Conservation (phyloP, 2,797 vertebrate genomes). For the Epinephelus malabaricus region DNA sequence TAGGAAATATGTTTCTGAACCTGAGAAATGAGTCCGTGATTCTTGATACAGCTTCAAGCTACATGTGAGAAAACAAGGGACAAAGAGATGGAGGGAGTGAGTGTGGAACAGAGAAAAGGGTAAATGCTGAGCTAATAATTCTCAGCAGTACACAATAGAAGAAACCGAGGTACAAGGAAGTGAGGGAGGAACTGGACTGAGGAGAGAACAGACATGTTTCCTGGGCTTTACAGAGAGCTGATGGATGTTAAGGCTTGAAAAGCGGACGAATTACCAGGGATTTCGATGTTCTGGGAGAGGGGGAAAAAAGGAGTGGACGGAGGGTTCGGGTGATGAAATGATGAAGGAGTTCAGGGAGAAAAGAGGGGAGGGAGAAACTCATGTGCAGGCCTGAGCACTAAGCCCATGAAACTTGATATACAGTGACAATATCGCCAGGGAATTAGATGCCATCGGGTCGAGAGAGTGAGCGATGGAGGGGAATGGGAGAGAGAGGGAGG, state of each 20-base stretch:
- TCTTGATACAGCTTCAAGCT: neutral
- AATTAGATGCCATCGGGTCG: conserved; percentile 50
- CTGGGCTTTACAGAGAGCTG: conserved; percentile 11
- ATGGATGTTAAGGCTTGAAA: conserved; percentile 5
- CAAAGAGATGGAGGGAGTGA: neutral
- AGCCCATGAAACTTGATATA: conserved; percentile 57
- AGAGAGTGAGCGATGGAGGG: conserved; percentile 36
- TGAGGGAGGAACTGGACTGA: neutral
- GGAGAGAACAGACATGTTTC: conserved; percentile 9
- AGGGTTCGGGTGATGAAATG: conserved; percentile 18
- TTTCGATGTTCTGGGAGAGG: conserved; percentile 11
- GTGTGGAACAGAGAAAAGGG: neutral
- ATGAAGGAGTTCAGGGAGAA: conserved; percentile 11
- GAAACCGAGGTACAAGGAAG: neutral
- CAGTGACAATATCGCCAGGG: conserved; percentile 36
- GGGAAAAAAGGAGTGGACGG: neutral
- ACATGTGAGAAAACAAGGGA: neutral
- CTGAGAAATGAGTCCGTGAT: neutral
- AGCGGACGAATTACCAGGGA: conserved; percentile 11
- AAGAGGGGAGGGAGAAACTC: neutral
- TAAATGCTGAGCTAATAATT: neutral
- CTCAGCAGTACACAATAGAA: neutral
- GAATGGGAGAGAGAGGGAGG: conserved; percentile 1
- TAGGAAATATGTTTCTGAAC: neutral
- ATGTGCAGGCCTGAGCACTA: conserved; percentile 16